Evolutionary conservation across 2,113 vertebrate genomes (phyloP), one percentile per base, ranked within the genome.

Genomic region (Trogon surrucura): DNA sequence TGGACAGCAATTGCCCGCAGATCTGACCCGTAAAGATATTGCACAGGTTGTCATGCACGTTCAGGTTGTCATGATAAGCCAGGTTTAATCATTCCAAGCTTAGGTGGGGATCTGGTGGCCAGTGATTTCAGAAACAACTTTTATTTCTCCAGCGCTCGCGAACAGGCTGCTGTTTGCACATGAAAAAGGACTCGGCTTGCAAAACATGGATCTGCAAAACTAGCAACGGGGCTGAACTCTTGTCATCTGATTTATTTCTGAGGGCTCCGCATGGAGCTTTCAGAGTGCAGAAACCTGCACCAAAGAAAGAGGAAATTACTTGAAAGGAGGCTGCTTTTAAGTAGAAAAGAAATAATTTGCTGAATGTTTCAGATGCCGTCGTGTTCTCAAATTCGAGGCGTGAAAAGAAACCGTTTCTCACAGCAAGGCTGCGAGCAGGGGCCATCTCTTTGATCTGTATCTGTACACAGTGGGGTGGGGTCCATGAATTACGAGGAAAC

Each of bases 351-450:
- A 95, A 88, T 86, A 0, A 60, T 89, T 93, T 88, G 81, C 44
- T 44, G 61, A 34, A 83, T 65, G 72, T 74, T 95, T 95, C 73
- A 80, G 82, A 90, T 95, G 91, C 65, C 78, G 64, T 60, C 72
- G 92, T 86, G 75, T 96, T 95, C 92, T 96, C 90, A 92, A 77
- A 89, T 96, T 86, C 80, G 91, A 80, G 65, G 72, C 85, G 90
- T 89, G 82, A 89, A 95, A 91, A 89, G 53, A 80, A 89, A 70
- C 29, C 22, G 11, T 86, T 95, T 74, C 80, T 86, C 34, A 32
- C n/a, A 34, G 83, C 72, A 47, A 79, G 71, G 29, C 60, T 60
- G 88, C 66, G 80, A 92, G 89, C 69, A 19, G 69, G 80, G 88
- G 77, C 44, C 69, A n/a, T n/a, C 44, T 58, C 91, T 95, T 96